These are phyloP conservation scores for Chloroclystis v-ata DNA, from an alignment of 2,888 invertebrate species.

Conservation along the genomic window DNA sequence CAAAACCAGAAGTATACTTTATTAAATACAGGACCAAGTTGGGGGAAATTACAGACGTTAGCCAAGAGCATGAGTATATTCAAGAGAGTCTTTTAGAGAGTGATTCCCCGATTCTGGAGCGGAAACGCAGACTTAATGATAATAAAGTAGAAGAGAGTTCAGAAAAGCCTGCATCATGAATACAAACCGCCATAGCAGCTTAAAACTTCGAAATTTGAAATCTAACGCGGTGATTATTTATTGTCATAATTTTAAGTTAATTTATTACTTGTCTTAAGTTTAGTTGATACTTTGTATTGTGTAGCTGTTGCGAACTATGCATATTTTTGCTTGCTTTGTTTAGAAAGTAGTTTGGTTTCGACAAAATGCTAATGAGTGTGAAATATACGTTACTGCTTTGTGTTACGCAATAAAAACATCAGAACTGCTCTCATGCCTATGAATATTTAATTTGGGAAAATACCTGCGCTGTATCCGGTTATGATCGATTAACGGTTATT, in stretches of 20 bases:
- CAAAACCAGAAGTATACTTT: slow-evolving; percentile 85
- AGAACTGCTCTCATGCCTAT: neutral
- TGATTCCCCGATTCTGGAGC: neutral
- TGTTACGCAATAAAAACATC: neutral
- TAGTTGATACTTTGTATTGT: neutral
- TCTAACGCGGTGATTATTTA: neutral
- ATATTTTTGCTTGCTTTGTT: neutral
- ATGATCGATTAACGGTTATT: neutral
- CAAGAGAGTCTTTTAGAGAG: neutral
- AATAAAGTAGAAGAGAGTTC: neutral
- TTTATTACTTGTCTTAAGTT: neutral
- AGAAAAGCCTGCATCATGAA: neutral
- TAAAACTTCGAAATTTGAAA: too few relatives aligned
- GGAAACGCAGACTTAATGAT: neutral
- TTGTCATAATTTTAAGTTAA: neutral
- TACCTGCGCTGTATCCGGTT: neutral
- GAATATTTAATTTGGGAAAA: slow-evolving; percentile 5
- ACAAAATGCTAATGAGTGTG: neutral
- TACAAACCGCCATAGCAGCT: neutral
- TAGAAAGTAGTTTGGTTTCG: neutral
- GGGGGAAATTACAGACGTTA: slow-evolving; percentile 9
- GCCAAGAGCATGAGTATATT: neutral
- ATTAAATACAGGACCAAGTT: slow-evolving; percentile 73
- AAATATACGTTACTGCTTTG: neutral
- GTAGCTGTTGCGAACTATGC: neutral